These are phyloP conservation scores for Phylloscopus trochiloides DNA, from an alignment of 2,113 vertebrate genomes.

Conservation along the genomic window DNA sequence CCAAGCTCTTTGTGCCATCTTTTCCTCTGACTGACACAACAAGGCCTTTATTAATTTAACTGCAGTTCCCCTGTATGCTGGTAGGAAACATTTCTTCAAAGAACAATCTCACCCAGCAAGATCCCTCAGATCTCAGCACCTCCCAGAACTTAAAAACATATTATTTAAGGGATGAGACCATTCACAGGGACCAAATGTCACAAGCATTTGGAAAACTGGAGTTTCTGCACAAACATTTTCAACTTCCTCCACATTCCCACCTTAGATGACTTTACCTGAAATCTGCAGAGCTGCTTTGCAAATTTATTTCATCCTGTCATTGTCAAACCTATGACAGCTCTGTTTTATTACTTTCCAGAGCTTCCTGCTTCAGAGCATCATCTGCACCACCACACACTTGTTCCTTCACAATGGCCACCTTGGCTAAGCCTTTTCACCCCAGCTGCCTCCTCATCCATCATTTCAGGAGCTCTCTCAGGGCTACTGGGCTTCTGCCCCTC, in stretches of 20 bases:
- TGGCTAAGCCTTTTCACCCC: background rate
- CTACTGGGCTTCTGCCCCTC: background rate
- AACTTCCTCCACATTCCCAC: background rate
- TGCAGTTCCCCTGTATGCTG: background rate
- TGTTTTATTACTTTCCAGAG: background rate
- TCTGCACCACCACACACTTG: background rate
- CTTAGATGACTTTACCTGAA: background rate
- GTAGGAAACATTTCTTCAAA: conserved; percentile 46
- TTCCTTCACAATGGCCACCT: background rate
- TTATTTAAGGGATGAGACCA: background rate
- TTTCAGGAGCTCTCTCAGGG: background rate
- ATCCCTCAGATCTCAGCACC: conserved; percentile 38
- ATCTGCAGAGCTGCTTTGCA: background rate
- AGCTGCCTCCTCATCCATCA: background rate
- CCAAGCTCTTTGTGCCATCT: background rate
- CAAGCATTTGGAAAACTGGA: background rate
- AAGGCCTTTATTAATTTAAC: conserved; percentile 24
- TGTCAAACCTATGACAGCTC: background rate
- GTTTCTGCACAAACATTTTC: background rate
- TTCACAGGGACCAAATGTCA: background rate
- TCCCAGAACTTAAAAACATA: background rate
- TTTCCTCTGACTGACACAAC: background rate
- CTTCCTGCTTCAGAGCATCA: background rate
- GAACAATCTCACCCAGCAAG: conserved; percentile 19
- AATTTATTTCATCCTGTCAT: background rate